A percentile compares a stretch with the other conserved stretches of the same genome.
phyloP scores from a whole-genome alignment of 2,888 invertebrate genomes.

The Drosophila longiperda region DNA sequence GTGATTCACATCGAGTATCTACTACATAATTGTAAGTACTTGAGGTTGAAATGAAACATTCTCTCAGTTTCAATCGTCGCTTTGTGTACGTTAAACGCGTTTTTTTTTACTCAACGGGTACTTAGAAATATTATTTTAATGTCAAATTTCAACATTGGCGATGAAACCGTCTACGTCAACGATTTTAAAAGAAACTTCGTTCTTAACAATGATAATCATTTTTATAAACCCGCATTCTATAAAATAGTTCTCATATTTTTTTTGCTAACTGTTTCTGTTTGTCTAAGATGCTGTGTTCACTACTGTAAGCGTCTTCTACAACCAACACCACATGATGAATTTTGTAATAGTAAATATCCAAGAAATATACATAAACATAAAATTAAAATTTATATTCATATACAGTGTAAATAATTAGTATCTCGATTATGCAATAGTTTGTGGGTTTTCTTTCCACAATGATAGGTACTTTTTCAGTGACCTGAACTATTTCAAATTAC shows the following conservation, averaged over 20 bases:
- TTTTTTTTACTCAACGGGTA: background rate
- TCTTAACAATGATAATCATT: accelerated
- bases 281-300: background rate
- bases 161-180: background rate
- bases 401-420: background rate
- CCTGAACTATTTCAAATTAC: too few relatives aligned
- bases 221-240: background rate
- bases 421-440: background rate
- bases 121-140: background rate
- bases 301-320: background rate
- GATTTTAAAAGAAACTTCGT: background rate
- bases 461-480: too few relatives aligned
- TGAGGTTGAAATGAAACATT: background rate
- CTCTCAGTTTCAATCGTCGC: conserved; percentile 13
- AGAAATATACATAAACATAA: too few relatives aligned
- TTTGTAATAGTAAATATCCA: conserved; percentile 20
- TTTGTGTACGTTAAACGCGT: background rate
- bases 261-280: background rate
- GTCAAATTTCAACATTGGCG: background rate
- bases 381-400: too few relatives aligned
- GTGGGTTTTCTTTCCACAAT: background rate
- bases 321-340: background rate
- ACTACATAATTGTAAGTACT: background rate
- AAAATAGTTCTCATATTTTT: background rate
- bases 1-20: background rate